These are phyloP conservation scores for Drosophila lini DNA, from an alignment of 1,140 invertebrate genomes.

Conservation along the genomic window DNA sequence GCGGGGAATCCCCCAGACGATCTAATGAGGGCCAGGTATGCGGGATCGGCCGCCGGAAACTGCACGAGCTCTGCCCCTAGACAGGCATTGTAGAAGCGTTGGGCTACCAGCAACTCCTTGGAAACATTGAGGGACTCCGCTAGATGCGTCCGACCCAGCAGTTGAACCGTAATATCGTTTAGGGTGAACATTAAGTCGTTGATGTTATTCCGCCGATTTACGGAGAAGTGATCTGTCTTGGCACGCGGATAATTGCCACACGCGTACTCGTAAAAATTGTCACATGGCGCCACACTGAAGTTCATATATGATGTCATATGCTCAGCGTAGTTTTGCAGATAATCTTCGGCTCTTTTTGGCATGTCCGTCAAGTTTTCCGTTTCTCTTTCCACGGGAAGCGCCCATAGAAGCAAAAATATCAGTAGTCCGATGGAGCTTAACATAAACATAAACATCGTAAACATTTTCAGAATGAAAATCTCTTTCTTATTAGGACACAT, in stretches of 20 bases:
- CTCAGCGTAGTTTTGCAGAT: constrained; percentile 81
- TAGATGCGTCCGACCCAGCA: constrained; percentile 32
- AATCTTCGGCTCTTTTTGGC: neutral
- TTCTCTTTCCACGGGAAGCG: neutral
- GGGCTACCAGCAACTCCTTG: constrained; percentile 52
- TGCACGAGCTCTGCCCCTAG: constrained; percentile 12
- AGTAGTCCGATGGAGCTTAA: neutral
- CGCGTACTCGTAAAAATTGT: constrained; percentile 89
- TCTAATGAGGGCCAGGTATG: constrained; percentile 65
- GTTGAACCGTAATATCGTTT: constrained; percentile 45
- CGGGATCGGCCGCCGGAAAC: constrained; percentile 56
- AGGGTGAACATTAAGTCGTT: constrained; percentile 59
- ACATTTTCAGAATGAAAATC: neutral
- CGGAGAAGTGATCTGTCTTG: constrained; percentile 39
- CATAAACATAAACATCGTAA: neutral
- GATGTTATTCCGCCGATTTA: constrained; percentile 55
- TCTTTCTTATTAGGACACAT: neutral
- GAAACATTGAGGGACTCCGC: constrained; percentile 53
- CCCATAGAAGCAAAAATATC: neutral
- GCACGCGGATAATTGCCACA: constrained; percentile 86
- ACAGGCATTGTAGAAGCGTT: constrained; percentile 69
- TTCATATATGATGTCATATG: constrained; percentile 86
- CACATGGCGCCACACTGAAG: constrained; percentile 87
- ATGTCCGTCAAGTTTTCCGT: neutral
- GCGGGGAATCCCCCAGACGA: constrained; percentile 76